Evolutionary conservation across 2,888 invertebrate species (phyloP).

Genomic region (Atherix ibis): DNA sequence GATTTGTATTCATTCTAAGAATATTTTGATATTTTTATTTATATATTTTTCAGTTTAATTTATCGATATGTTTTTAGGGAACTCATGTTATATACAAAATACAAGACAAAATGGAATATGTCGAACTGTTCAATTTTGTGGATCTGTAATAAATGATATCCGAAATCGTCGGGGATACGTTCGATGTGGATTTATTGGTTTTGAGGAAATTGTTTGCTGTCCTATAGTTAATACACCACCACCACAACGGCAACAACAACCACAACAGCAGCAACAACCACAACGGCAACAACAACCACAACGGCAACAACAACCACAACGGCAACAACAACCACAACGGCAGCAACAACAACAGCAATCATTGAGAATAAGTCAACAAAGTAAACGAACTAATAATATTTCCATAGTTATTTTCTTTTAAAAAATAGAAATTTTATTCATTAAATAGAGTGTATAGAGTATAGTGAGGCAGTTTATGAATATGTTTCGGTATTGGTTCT

Average conservation of each 20-base stretch:
- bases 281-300: too few relatives aligned
- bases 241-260: neutral
- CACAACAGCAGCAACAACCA: too few relatives aligned
- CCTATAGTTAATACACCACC: conserved; percentile 1
- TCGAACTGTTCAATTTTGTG: conserved; percentile 6
- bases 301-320: too few relatives aligned
- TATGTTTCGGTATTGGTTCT: neutral
- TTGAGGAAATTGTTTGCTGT: conserved; percentile 16
- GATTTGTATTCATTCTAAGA: too few relatives aligned
- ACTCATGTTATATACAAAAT: neutral
- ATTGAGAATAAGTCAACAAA: neutral
- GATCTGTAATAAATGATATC: conserved; percentile 6
- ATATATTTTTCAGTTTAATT: too few relatives aligned
- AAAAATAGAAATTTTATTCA: too few relatives aligned
- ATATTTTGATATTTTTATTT: too few relatives aligned
- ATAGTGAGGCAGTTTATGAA: neutral
- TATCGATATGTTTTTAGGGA: too few relatives aligned
- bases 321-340: too few relatives aligned
- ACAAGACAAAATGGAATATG: conserved; percentile 1
- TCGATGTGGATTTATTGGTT: conserved; percentile 14
- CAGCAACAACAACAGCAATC: neutral
- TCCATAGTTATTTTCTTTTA: too few relatives aligned
- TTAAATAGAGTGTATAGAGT: conserved; percentile 2
- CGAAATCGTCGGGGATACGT: conserved; percentile 6
- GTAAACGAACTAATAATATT: too few relatives aligned